Base-by-base conservation (phyloP, 1,140 invertebrate species). In the Lucilia sericata region DNA sequence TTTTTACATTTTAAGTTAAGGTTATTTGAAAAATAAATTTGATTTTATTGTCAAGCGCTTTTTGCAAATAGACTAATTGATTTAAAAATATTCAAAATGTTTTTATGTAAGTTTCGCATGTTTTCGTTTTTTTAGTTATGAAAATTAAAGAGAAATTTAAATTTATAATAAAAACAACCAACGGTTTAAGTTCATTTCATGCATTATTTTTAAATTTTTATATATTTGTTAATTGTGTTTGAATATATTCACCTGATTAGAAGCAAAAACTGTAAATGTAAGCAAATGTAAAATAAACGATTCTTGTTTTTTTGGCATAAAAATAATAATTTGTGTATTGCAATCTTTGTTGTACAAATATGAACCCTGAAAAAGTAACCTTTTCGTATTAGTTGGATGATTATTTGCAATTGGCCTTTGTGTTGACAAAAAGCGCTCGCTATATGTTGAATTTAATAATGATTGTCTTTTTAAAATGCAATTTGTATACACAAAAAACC, bases 341-440 rank as follows among this genome's bases (percentile, higher is more conserved):
- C 75, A 83, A 83, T 75, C 49, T 80, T 80, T 78, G 36, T 55
- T 84, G 76, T 47, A 78, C 13, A 36, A 78, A 30, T 47, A 75
- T 74, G 65, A 84, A 80, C 25, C 14, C 55, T 36, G 30, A 74
- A 25, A 81, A 34, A 88, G 86, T 86, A 88, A 89, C 87, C 85
- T 90, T 90, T 90, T 86, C 86, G 88, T 88, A 89, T 90, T 91
- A 91, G 90, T 90, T 90, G 88, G 88, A 89, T 91, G 89, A 91
- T 91, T 91, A 90, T 89, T 89, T 91, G 88, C 87, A 90, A 89
- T 91, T 90, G 90, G 90, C 89, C 90, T 91, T 91, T 91, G 88
- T 91, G 90, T 91, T 91, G 88, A 91, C 88, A 89, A 90, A 91
- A 89, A 91, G 89, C 88, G 89, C 89, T 91, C 87, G 86, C 87